phyloP scores from a whole-genome alignment of 1,140 invertebrate species.

The Mactra quadrangularis region DNA sequence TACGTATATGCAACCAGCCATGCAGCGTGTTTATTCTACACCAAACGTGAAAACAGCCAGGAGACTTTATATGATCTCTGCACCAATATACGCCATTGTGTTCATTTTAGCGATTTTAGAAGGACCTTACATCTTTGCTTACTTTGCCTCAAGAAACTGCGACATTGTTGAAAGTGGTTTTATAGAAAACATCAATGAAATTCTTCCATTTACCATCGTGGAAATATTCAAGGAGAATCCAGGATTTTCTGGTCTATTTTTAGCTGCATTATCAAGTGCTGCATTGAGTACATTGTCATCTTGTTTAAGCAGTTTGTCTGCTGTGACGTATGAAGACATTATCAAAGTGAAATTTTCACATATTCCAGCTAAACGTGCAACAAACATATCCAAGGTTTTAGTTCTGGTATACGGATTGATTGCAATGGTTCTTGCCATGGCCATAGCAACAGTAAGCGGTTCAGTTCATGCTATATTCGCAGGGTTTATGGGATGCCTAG shows the following conservation, averaged over 20 bases:
- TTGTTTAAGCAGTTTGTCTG: slow-evolving; percentile 20
- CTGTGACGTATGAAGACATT: slow-evolving; percentile 21
- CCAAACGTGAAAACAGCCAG: neutral
- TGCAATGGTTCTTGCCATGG: slow-evolving; percentile 10
- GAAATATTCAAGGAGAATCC: slow-evolving; percentile 19
- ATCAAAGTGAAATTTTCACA: slow-evolving; percentile 3
- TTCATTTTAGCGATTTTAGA: neutral
- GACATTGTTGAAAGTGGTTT: slow-evolving; percentile 1
- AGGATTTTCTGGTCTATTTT: slow-evolving; percentile 24
- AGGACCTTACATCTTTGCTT: slow-evolving; percentile 28
- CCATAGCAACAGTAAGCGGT: neutral
- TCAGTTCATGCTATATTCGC: neutral
- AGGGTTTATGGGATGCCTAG: slow-evolving; percentile 8
- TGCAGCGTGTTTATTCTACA: slow-evolving; percentile 30
- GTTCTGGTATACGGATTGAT: slow-evolving; percentile 19
- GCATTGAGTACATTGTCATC: slow-evolving; percentile 20
- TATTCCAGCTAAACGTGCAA: neutral
- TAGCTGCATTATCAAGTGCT: slow-evolving; percentile 23
- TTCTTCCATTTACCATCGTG: slow-evolving; percentile 21
- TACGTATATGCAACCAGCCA: slow-evolving; percentile 5
- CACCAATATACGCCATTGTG: neutral
- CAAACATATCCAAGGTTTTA: slow-evolving; percentile 24
- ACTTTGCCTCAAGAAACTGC: slow-evolving; percentile 10
- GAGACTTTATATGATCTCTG: slow-evolving; percentile 6
- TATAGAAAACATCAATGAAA: slow-evolving; percentile 18